Conservation (phyloP, 2,888 invertebrate genomes). For the Caenorhabditis sulstoni region DNA sequence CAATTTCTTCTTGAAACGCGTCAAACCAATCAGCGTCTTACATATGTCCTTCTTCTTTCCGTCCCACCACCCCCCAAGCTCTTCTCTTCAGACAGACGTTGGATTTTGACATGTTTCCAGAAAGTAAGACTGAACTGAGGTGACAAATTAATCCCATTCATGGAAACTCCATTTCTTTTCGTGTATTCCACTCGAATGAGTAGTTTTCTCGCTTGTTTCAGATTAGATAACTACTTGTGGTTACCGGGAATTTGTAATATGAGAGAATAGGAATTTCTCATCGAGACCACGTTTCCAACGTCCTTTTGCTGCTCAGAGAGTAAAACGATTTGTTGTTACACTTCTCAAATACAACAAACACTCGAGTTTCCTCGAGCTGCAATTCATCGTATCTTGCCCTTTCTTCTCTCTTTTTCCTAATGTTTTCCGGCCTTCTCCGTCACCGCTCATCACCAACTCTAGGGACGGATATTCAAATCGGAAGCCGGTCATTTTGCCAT, state of each 20-base stretch:
- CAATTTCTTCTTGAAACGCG: slow-evolving; percentile 57
- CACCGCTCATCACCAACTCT: slow-evolving; percentile 26
- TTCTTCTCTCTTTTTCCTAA: slow-evolving; percentile 6
- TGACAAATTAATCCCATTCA: slow-evolving; percentile 33
- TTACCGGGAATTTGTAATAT: not conserved
- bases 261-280: not conserved
- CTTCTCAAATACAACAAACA: slow-evolving; percentile 21
- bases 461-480: slow-evolving; percentile 55
- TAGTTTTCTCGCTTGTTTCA: slow-evolving; percentile 1
- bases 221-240: not conserved
- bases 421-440: slow-evolving; percentile 31
- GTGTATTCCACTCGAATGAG: not conserved
- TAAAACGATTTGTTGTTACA: slow-evolving; percentile 16
- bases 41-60: slow-evolving; percentile 48
- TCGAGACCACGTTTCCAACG: not conserved
- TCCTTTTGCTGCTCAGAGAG: slow-evolving; percentile 19
- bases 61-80: slow-evolving; percentile 19
- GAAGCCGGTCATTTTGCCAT: slow-evolving; percentile 14
- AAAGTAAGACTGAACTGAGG: slow-evolving; percentile 3
- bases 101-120: slow-evolving; percentile 34
- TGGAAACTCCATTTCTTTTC: not conserved
- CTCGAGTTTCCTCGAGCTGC: slow-evolving; percentile 15
- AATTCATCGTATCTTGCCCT: slow-evolving; percentile 14
- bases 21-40: slow-evolving; percentile 59
- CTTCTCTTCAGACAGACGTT: slow-evolving; percentile 1